A percentile compares a stretch with the other conserved stretches of the same genome.
Conservation (phyloP, 2,113 vertebrate species). For the Amazona vittata region DNA sequence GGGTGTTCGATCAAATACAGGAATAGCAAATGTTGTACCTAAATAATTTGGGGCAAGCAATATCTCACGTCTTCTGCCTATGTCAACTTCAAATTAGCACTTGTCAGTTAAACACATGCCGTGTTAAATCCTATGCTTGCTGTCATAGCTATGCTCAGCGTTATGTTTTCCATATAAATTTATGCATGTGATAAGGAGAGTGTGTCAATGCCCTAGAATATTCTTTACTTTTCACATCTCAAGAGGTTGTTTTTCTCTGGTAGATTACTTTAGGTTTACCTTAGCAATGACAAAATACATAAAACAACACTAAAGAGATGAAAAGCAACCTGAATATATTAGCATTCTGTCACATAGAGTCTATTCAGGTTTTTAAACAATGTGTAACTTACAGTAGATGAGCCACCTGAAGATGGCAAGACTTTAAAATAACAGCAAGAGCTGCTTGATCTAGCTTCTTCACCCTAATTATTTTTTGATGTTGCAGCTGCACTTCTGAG, state of each 20-base stretch:
- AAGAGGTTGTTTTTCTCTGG: neutral
- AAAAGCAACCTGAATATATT: neutral
- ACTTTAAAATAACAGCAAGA: neutral
- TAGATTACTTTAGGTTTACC: neutral
- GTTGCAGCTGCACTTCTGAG: neutral
- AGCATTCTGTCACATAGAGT: neutral
- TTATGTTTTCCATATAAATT: constrained; percentile 13
- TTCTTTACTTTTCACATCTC: neutral
- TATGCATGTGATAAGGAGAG: neutral
- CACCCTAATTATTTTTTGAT: neutral
- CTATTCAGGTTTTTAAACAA: neutral
- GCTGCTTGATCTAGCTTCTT: neutral
- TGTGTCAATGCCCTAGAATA: neutral
- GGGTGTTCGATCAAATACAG: constrained; percentile 50
- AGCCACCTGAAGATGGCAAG: neutral
- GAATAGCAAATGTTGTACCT: constrained; percentile 61
- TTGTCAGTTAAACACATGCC: constrained; percentile 49
- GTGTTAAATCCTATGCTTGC: constrained; percentile 33
- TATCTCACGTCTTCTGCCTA: constrained; percentile 9
- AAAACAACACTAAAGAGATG: neutral
- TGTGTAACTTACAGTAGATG: neutral
- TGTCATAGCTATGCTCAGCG: neutral
- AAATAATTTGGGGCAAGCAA: constrained; percentile 64
- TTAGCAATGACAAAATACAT: neutral
- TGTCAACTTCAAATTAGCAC: constrained; percentile 15